Percentiles rank a stretch among this genome's conserved stretches.
These are phyloP conservation scores for Eidolon helvum DNA, from an alignment of 2,113 vertebrate genomes.

Conservation along the genomic window DNA sequence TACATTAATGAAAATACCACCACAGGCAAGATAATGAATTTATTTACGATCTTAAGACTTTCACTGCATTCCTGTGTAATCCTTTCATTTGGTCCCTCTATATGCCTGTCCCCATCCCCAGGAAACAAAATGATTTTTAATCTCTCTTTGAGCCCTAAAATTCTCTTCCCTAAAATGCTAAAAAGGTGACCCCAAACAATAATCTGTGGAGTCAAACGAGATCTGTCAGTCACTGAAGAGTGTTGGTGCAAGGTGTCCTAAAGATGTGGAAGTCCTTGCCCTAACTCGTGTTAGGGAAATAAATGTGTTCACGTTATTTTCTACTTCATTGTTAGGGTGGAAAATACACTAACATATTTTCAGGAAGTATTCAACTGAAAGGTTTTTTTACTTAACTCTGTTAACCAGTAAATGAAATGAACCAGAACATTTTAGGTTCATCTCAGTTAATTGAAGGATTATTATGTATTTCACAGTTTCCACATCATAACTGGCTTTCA, in stretches of 20 bases:
- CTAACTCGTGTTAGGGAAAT: neutral
- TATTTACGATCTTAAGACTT: too few species aligned
- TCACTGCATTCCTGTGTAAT: too few species aligned
- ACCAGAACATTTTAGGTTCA: conserved; percentile 57
- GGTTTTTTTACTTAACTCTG: neutral
- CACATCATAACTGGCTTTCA: conserved; percentile 47
- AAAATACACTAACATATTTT: conserved; percentile 15
- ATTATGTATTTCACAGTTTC: conserved; percentile 53
- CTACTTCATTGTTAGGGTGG: neutral
- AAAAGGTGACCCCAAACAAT: neutral
- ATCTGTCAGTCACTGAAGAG: neutral
- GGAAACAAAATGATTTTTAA: neutral
- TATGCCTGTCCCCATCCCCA: too few species aligned
- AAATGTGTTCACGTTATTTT: neutral
- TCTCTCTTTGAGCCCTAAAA: conserved; percentile 34
- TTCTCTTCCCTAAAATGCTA: neutral
- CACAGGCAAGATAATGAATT: too few species aligned
- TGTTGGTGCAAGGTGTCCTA: neutral
- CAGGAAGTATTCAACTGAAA: conserved; percentile 32
- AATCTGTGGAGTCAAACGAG: neutral
- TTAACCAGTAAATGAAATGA: conserved; percentile 59
- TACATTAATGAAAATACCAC: too few species aligned
- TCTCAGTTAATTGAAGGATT: conserved; percentile 61
- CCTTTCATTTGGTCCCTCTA: too few species aligned
- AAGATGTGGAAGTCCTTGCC: neutral